Evolutionary conservation across 2,888 invertebrate genomes (phyloP).

Genomic region (Agrotis clavis): DNA sequence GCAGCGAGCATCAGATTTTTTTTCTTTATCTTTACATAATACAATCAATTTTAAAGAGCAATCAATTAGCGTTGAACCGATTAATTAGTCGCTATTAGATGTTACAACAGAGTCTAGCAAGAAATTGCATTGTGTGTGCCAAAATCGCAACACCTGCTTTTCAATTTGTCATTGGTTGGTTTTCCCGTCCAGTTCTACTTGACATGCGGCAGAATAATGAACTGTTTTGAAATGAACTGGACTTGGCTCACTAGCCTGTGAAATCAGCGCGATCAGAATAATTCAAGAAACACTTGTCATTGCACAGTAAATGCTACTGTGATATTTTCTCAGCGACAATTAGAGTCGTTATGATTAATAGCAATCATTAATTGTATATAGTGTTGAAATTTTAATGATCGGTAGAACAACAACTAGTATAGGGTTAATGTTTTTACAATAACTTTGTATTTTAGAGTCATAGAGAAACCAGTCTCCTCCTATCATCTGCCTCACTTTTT

Average conservation of each 20-base stretch:
- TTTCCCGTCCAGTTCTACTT: background rate
- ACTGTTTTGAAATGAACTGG: slow-evolving; percentile 4
- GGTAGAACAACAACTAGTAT: background rate
- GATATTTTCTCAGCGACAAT: slow-evolving; percentile 27
- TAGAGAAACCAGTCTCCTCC: background rate
- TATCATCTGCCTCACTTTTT: background rate
- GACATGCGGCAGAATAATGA: background rate
- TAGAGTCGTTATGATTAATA: slow-evolving; percentile 23
- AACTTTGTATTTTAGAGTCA: slow-evolving; percentile 2
- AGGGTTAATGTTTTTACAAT: background rate
- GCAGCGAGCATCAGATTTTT: too few species aligned
- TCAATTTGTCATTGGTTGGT: slow-evolving; percentile 23
- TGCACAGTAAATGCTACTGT: slow-evolving; percentile 2
- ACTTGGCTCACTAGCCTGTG: background rate
- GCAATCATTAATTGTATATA: slow-evolving; percentile 28
- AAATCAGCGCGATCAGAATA: too few species aligned
- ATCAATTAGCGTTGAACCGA: slow-evolving; percentile 17
- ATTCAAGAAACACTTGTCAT: slow-evolving; percentile 2
- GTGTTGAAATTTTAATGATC: slow-evolving; percentile 33
- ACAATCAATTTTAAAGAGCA: slow-evolving; percentile 22
- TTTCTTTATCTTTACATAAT: background rate
- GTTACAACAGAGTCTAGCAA: slow-evolving; percentile 19
- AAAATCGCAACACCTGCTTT: slow-evolving; percentile 50
- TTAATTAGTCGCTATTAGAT: slow-evolving; percentile 25
- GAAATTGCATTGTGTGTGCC: slow-evolving; percentile 31